phyloP scores from a whole-genome alignment of 23 tunicate genomes.

The Corella eumyota region DNA sequence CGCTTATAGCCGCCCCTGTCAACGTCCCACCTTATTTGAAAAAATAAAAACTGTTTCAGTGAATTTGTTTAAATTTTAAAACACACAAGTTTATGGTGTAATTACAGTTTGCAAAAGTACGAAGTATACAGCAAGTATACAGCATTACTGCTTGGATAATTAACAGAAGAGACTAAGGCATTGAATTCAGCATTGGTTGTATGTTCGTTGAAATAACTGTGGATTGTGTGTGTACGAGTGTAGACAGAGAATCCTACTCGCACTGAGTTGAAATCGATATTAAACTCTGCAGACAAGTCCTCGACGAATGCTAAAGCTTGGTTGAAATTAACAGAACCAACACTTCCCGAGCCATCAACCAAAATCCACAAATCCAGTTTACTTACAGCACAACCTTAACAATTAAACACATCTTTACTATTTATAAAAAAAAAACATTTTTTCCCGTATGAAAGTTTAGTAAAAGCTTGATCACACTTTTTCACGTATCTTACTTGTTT shows the following conservation, averaged over 20 bases:
- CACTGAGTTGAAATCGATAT: slow-evolving; percentile 1
- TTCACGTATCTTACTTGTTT: neutral
- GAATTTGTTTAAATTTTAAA: neutral
- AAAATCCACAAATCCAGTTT: slow-evolving; percentile 10
- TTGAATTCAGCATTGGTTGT: slow-evolving; percentile 4
- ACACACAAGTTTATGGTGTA: too few species aligned
- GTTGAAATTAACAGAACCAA: slow-evolving; percentile 1
- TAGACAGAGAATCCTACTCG: slow-evolving; percentile 11
- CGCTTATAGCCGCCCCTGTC: slow-evolving; percentile 9
- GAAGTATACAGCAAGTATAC: too few species aligned
- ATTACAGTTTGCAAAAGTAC: too few species aligned
- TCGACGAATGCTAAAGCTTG: slow-evolving; percentile 1
- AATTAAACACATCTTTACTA: neutral
- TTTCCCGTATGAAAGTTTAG: too few species aligned
- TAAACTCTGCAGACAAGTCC: slow-evolving; percentile 1
- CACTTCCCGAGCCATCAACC: slow-evolving; percentile 16
- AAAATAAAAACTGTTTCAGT: neutral
- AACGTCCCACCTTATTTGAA: slow-evolving; percentile 9
- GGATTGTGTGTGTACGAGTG: neutral
- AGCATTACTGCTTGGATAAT: slow-evolving; percentile 5
- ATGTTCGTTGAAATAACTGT: slow-evolving; percentile 7
- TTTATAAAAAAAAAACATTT: too few species aligned
- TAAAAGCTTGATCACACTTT: too few species aligned
- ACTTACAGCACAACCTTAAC: neutral
- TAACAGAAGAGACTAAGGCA: neutral